Evolutionary conservation across 2,797 vertebrate genomes (phyloP).

Genomic region (Sebastes steindachneri): DNA sequence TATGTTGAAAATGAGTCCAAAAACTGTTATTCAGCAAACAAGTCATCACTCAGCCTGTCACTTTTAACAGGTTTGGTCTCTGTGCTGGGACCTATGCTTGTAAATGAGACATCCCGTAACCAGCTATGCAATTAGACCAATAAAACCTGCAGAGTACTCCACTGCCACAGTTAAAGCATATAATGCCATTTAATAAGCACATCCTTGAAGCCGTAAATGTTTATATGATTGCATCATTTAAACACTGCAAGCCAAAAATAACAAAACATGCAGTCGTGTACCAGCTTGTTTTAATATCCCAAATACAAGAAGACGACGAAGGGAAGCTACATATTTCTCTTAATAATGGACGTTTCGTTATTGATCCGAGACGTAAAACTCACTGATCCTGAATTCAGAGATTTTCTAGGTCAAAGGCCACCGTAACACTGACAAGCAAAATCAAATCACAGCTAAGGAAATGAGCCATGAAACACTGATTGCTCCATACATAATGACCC

Average conservation of each 20-base stretch:
- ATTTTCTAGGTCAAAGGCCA: slow-evolving; percentile 71
- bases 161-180: slow-evolving; percentile 62
- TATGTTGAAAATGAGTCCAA: neutral
- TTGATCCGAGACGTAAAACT: slow-evolving; percentile 14
- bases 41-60: neutral
- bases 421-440: slow-evolving; percentile 80
- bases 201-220: slow-evolving; percentile 65
- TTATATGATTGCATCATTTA: slow-evolving; percentile 60
- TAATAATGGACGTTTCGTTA: neutral
- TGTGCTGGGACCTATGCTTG: slow-evolving; percentile 54
- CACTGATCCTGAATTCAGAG: slow-evolving; percentile 35
- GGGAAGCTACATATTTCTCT: neutral
- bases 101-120: slow-evolving; percentile 66
- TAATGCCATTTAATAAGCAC: slow-evolving; percentile 68
- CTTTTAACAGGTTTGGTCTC: slow-evolving; percentile 20
- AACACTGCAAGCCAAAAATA: slow-evolving; percentile 15
- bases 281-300: slow-evolving; percentile 31
- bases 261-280: slow-evolving; percentile 22
- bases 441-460: slow-evolving; percentile 84
- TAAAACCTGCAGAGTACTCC: slow-evolving; percentile 62
- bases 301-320: neutral
- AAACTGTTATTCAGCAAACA: neutral
- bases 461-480: slow-evolving; percentile 84
- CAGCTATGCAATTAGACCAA: slow-evolving; percentile 64
- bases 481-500: slow-evolving; percentile 79